Percentiles rank a stretch among this genome's conserved stretches.
These are phyloP conservation scores for Anser brachyrhynchus DNA, from an alignment of 2,113 vertebrate species.

Conservation along the genomic window DNA sequence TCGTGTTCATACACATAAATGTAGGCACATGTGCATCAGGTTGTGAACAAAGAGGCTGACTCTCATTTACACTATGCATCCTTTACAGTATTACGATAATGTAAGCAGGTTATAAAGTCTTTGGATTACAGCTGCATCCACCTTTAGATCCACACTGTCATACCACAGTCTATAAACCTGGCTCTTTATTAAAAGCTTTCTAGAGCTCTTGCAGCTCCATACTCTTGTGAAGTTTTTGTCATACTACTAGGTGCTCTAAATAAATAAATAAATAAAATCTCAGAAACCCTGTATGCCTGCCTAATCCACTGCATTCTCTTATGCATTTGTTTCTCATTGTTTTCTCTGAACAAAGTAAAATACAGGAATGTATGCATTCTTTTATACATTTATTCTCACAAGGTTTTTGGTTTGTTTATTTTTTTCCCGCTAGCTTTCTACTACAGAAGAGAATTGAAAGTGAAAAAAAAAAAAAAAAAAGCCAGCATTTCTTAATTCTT, in stretches of 20 bases:
- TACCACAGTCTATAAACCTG: not conserved
- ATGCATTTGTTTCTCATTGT: not conserved
- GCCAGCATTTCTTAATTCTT: not conserved
- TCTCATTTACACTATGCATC: accelerated
- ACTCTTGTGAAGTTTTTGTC: not conserved
- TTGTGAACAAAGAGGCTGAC: not conserved
- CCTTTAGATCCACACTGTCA: not conserved
- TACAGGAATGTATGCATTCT: not conserved
- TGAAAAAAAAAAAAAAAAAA: not conserved
- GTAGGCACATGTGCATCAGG: not conserved
- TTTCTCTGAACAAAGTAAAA: not conserved
- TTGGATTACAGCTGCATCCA: not conserved
- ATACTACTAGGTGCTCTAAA: not conserved
- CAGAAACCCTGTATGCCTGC: not conserved
- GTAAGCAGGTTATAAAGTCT: not conserved
- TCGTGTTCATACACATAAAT: not conserved
- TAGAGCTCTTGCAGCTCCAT: not conserved
- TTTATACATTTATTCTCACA: not conserved
- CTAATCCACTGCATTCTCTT: not conserved
- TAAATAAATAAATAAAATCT: not conserved
- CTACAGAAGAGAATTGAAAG: not conserved
- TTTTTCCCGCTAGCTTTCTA: not conserved
- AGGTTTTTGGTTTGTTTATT: not conserved
- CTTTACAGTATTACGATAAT: not conserved
- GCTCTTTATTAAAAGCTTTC: not conserved